Base-by-base conservation (phyloP, 2,888 invertebrate genomes). In the Elmis aenea region DNA sequence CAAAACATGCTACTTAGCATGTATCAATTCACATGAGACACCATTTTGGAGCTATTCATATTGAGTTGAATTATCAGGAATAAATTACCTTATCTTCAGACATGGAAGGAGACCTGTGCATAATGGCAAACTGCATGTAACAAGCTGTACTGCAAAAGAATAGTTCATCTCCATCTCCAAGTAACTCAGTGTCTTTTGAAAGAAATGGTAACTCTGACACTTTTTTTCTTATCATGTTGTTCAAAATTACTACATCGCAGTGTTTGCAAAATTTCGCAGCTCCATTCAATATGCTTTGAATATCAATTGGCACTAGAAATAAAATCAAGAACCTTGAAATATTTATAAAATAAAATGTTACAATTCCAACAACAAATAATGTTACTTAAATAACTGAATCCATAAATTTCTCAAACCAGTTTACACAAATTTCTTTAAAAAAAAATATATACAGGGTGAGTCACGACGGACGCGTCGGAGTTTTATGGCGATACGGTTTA, bases 61-160 rank as follows among this genome's bases (percentile, higher is more conserved):
- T n/a, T n/a, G n/a, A n/a, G n/a, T n/a, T n/a, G n/a, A n/a, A n/a
- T n/a, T n/a, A n/a, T n/a, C n/a, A 13, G 13, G 26, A 12, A 12
- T 3, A 24, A 36, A 22, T 44, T 54, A 74, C 76, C 67, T 77
- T 79, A 40, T 77, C 76, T 57, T 76, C 75, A 3, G 72, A 68
- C 33, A 71, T 68, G 5, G 69, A 69, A 13, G 75, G 73, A 9
- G 75, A 71, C 47, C 76, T 70, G 53, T 81, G 77, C 54, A 77
- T 76, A 13, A 80, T 67, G 14, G 83, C 79, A 65, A 91, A 92
- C 62, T 90, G 85, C 71, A 87, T 84, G 66, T 87, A 92, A 65
- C 96, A 96, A 46, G 83, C 78, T 32, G 83, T 79, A 50, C 90
- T 87, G 64, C 96, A 96, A 70, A 96, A 96, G 57, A 78, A 85